Base-by-base conservation (phyloP, 2,888 invertebrate species). In the Drosophila maculinotata region DNA sequence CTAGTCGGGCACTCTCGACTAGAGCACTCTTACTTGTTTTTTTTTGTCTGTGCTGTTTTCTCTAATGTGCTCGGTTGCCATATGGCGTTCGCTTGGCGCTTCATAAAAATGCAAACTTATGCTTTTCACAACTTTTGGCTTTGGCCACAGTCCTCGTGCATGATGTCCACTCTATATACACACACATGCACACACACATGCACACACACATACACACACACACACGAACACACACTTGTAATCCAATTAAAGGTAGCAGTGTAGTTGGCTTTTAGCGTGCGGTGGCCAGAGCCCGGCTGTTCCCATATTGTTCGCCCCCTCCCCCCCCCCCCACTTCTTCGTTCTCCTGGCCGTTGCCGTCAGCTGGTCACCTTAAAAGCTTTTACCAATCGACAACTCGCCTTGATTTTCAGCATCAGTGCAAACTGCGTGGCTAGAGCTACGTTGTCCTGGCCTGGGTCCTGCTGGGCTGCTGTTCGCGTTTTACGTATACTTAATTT, bases 241-340 rank as follows among this genome's bases (percentile, higher is more conserved):
- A 88, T 89, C 88, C 88, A 89, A 89, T 89, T 89, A 89, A 87
- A 89, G 85, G 84, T 69, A 80, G 83, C 81, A 80, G 71, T 74
- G 71, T 78, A 88, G 88, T 86, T 89, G 88, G 87, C 88, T 89
- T 89, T 89, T 87, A 88, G 77, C 82, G 79, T 77, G 72, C 69
- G 71, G 77, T 75, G 67, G 65, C 48, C 59, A 44, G 63, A 31
- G 20, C 48, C 68, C 69, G 65, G 56, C 69, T 48, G 53, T 47
- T 44, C 52, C 57, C 47, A 68, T 57, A 67, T 54, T 47, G 36
- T 33, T 26, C 4, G 3, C 12, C 36, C 14, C 17, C 33, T 12
- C 31, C 12, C 8, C 25, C 10, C 33, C 9, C 28, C 8, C 20
- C 38, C 20, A 20, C 20, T 20, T 2, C 20, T 20, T n/a, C n/a